Percentiles rank a stretch among this genome's conserved stretches.
These are phyloP conservation scores for Chaetodon trifasciatus DNA, from an alignment of 2,797 vertebrate genomes.

Conservation along the genomic window DNA sequence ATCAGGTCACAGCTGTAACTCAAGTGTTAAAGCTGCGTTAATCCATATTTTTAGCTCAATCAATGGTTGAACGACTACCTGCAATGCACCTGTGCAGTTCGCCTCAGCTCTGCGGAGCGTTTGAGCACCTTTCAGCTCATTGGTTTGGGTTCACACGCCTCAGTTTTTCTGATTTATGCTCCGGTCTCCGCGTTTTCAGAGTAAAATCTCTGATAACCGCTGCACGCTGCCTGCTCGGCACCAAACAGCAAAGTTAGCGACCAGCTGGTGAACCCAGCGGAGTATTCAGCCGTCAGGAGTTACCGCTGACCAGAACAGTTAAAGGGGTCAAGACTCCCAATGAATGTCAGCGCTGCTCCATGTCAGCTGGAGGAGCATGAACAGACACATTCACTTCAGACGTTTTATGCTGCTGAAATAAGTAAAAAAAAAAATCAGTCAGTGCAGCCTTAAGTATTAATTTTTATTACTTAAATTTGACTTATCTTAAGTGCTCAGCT, in stretches of 20 bases:
- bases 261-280: background rate
- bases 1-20: background rate
- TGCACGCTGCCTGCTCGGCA: too few relatives aligned
- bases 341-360: background rate
- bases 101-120: background rate
- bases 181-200: too few relatives aligned
- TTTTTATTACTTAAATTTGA: too few relatives aligned
- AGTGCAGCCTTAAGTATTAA: too few relatives aligned
- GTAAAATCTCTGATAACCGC: too few relatives aligned
- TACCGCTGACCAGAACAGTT: conserved; percentile 3
- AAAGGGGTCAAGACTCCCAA: background rate
- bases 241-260: background rate
- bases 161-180: too few relatives aligned
- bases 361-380: background rate
- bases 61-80: too few relatives aligned
- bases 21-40: background rate
- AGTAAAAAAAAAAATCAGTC: background rate
- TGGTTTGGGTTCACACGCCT: background rate
- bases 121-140: background rate
- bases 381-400: background rate
- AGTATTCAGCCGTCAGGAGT: conserved; percentile 6
- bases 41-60: background rate
- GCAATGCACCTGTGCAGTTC: background rate
- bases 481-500: too few relatives aligned
- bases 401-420: background rate